A percentile compares a stretch with the other conserved stretches of the same genome.
phyloP scores from a whole-genome alignment of 2,797 vertebrate genomes.

The Hemitrygon akajei region DNA sequence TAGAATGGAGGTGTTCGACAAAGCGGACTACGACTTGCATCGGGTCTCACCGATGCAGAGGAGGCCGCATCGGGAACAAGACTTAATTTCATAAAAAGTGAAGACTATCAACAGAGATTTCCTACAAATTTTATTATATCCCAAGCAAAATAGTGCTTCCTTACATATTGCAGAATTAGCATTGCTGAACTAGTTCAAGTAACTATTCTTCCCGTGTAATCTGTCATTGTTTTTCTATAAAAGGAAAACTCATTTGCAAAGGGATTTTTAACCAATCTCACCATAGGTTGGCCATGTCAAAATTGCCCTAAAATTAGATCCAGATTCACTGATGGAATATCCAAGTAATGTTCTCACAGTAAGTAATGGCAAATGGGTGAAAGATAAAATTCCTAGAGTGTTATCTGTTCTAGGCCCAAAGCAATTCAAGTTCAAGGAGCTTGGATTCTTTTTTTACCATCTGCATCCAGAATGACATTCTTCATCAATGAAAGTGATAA shows the following conservation, averaged over 20 bases:
- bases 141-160: neutral
- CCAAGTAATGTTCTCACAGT: neutral
- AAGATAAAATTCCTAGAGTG: slow-evolving; percentile 15
- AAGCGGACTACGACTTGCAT: too few species aligned
- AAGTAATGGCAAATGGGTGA: neutral
- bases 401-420: neutral
- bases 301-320: neutral
- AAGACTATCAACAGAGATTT: neutral
- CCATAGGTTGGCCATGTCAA: neutral
- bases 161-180: neutral
- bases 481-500: neutral
- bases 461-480: neutral
- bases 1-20: too few species aligned
- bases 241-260: slow-evolving; percentile 1
- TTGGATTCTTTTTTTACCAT: neutral
- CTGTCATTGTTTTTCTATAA: neutral
- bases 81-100: neutral
- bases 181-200: slow-evolving; percentile 12
- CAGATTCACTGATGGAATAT: neutral
- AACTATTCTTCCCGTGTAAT: neutral
- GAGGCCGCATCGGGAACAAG: too few species aligned
- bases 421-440: neutral
- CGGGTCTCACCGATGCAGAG: too few species aligned
- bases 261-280: neutral
- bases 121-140: neutral